These are phyloP conservation scores for Spongilla lacustris DNA, from an alignment of 37 sponge, comb jelly and placozoan genomes.

Conservation along the genomic window DNA sequence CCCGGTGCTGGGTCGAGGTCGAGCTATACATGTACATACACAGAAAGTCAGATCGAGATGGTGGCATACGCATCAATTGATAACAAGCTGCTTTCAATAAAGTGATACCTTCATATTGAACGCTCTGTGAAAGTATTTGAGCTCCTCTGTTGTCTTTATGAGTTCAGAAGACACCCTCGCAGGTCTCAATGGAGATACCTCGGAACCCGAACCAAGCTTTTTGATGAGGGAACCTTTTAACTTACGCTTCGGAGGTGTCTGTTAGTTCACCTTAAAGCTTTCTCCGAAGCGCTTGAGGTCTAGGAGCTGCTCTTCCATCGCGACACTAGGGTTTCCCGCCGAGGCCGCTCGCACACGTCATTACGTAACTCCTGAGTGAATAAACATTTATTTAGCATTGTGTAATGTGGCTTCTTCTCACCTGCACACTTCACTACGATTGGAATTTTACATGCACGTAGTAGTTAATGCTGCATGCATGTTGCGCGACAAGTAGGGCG, in stretches of 20 bases:
- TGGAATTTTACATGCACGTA: too few relatives aligned
- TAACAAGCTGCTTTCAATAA: too few relatives aligned
- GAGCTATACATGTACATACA: background rate
- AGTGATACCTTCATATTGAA: conserved; percentile 30
- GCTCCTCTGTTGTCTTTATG: conserved; percentile 17
- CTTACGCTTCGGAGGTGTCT: background rate
- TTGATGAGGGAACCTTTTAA: background rate
- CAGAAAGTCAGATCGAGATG: too few relatives aligned
- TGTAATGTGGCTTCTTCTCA: background rate
- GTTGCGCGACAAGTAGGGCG: too few relatives aligned
- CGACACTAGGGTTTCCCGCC: background rate
- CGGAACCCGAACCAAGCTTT: background rate
- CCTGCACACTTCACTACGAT: too few relatives aligned
- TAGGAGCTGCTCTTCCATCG: background rate
- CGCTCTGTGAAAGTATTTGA: conserved; percentile 21
- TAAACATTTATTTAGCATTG: background rate
- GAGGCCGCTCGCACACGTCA: background rate
- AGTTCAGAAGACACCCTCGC: background rate
- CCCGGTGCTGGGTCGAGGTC: background rate
- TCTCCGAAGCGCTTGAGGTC: conserved; percentile 32
- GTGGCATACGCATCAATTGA: too few relatives aligned
- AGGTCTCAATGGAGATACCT: background rate
- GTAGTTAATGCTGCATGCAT: too few relatives aligned
- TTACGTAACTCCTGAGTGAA: background rate
- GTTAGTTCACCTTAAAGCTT: conserved; percentile 24